Evolutionary conservation across 2,888 invertebrate genomes (phyloP).

Genomic region (Tetranychus piercei): DNA sequence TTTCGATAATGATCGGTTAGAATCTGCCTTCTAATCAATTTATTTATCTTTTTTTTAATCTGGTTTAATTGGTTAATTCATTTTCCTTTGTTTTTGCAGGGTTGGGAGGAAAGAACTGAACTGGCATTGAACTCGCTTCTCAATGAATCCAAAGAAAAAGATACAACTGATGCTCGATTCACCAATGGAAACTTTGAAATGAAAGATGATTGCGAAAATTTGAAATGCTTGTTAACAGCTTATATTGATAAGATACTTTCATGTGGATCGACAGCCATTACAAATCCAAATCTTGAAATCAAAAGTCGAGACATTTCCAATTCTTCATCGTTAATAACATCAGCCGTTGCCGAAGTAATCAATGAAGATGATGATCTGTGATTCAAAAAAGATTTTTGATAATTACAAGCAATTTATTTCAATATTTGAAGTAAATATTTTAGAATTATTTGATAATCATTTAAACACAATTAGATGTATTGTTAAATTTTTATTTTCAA

Average conservation of each 20-base stretch:
- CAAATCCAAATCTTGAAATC: not conserved
- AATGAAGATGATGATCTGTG: constrained; percentile 1
- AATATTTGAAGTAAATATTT: no score
- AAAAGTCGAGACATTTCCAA: not conserved
- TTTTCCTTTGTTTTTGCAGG: constrained; percentile 37
- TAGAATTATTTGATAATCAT: no score
- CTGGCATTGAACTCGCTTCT: constrained; percentile 39
- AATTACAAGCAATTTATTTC: not conserved
- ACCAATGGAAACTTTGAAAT: constrained; percentile 22
- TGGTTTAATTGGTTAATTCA: not conserved
- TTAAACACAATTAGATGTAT: no score
- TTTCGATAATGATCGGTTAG: no score
- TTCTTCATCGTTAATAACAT: not conserved
- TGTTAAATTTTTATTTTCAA: no score
- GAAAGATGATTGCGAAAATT: constrained; percentile 22
- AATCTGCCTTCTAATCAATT: no score
- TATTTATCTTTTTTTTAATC: not conserved
- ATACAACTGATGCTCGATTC: constrained; percentile 17
- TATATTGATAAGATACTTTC: constrained; percentile 22
- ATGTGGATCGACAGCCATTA: not conserved
- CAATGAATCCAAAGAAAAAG: constrained; percentile 30
- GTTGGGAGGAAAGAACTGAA: constrained; percentile 59
- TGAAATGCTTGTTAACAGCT: constrained; percentile 23
- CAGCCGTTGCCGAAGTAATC: constrained; percentile 6
- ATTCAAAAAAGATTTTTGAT: not conserved